A percentile compares a stretch with the other conserved stretches of the same genome.
These are phyloP conservation scores for Caranx ignobilis DNA, from an alignment of 2,113 vertebrate genomes.

Conservation along the genomic window DNA sequence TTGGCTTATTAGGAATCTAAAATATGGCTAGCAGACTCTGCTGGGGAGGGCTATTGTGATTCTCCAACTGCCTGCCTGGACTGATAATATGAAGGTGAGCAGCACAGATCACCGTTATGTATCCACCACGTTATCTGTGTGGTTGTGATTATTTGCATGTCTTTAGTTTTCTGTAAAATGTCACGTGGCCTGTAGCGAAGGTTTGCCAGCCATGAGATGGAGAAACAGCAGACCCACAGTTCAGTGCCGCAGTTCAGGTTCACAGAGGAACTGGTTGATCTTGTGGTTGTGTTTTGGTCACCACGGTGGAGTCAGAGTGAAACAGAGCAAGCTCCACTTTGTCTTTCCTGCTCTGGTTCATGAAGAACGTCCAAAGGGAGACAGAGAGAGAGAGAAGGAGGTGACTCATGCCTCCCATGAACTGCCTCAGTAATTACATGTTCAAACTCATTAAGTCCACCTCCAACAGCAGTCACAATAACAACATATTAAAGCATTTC, in stretches of 20 bases:
- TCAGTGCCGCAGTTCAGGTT: slow-evolving; percentile 15
- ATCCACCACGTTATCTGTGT: background rate
- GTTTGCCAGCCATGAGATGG: background rate
- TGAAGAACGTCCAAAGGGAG: slow-evolving; percentile 27
- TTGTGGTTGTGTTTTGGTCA: slow-evolving; percentile 57
- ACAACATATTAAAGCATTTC: background rate
- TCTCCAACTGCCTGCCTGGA: slow-evolving; percentile 35
- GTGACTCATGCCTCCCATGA: slow-evolving; percentile 63
- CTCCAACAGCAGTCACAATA: slow-evolving; percentile 48
- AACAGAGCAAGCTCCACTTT: slow-evolving; percentile 41
- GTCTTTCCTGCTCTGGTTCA: slow-evolving; percentile 47
- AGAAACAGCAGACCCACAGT: background rate
- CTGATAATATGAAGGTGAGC: slow-evolving; percentile 12
- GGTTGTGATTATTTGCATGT: background rate
- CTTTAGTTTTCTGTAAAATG: background rate
- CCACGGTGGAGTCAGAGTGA: slow-evolving; percentile 43
- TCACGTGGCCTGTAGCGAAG: background rate
- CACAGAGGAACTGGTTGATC: slow-evolving; percentile 20
- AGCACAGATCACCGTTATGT: background rate
- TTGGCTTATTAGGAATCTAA: slow-evolving; percentile 65
- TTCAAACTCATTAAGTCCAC: slow-evolving; percentile 59
- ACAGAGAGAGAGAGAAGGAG: slow-evolving; percentile 25
- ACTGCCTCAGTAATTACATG: slow-evolving; percentile 57
- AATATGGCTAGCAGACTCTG: slow-evolving; percentile 64
- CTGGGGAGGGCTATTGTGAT: slow-evolving; percentile 66